Evolutionary conservation across 2,797 vertebrate genomes (phyloP).

Genomic region (Poeciliopsis turneri): DNA sequence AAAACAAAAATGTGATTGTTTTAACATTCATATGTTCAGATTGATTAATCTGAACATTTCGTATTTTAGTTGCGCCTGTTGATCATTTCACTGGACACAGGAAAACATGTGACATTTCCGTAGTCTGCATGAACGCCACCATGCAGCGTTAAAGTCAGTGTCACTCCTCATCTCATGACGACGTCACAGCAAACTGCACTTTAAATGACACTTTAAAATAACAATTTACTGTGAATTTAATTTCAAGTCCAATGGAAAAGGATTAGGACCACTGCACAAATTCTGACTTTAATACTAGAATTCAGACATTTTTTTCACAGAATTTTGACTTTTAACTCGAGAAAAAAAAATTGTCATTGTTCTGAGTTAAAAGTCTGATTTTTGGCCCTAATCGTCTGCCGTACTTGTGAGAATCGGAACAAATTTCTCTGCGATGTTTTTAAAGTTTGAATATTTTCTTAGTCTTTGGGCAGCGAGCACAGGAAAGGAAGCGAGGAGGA

Average conservation of each 20-base stretch:
- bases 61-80: conserved; percentile 8
- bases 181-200: neutral
- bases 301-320: too few species aligned
- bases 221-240: neutral
- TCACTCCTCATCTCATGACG: neutral
- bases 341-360: too few species aligned
- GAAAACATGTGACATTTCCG: conserved; percentile 29
- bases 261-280: too few species aligned
- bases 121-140: conserved; percentile 33
- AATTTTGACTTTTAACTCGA: too few species aligned
- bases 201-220: neutral
- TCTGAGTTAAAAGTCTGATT: too few species aligned
- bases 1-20: conserved; percentile 19
- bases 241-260: neutral
- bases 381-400: neutral
- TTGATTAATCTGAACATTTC: conserved; percentile 29
- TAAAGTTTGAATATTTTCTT: neutral
- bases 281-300: too few species aligned
- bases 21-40: neutral
- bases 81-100: neutral
- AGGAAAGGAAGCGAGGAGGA: neutral
- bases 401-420: neutral
- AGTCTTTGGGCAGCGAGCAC: neutral
- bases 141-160: conserved; percentile 40
- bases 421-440: neutral